Conservation (phyloP, 1,140 invertebrate genomes). For the Glomeris maerens region DNA sequence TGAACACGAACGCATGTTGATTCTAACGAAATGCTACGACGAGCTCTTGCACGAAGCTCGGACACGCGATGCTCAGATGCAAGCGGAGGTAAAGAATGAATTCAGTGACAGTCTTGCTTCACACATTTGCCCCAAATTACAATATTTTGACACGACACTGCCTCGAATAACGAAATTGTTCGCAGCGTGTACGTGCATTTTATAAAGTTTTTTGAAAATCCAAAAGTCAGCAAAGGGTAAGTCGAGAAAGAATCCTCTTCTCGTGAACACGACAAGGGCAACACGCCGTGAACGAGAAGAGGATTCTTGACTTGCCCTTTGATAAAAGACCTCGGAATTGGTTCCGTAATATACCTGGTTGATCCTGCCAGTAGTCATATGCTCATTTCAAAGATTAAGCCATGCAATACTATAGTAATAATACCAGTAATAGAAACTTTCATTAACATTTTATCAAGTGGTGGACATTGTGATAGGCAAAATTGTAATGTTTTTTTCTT, state of each 20-base stretch:
- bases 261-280: no score
- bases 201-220: neutral
- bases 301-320: no score
- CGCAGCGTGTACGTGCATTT: neutral
- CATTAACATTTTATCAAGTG: neutral
- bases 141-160: neutral
- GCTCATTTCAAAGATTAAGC: no score
- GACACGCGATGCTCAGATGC: neutral
- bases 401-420: no score
- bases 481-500: neutral
- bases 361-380: no score
- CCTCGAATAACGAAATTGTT: neutral
- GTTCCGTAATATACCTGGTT: no score
- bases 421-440: no score
- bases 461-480: neutral
- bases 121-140: neutral
- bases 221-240: neutral
- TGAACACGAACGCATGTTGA: slow-evolving; percentile 1
- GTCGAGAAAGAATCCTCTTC: neutral
- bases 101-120: neutral
- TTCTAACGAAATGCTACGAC: neutral
- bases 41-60: neutral
- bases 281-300: no score
- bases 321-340: no score
- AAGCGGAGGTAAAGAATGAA: neutral